Conservation (phyloP, 1,140 invertebrate genomes). For the Drosophila prosaltans region DNA sequence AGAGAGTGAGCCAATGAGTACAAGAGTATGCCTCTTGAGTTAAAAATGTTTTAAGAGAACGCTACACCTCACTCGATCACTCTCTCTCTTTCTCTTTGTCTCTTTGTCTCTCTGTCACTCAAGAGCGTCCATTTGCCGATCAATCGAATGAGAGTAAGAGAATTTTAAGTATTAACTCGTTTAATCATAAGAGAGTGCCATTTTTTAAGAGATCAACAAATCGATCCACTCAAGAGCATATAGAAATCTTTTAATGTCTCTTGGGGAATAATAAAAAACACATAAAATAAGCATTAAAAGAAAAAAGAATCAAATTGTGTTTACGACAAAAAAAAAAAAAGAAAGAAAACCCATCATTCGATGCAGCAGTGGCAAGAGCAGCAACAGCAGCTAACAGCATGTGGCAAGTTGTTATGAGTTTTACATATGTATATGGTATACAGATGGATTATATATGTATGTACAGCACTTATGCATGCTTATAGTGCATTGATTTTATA, state of each 20-base stretch:
- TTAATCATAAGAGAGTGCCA: no score
- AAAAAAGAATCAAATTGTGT: not conserved
- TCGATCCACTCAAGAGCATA: not conserved
- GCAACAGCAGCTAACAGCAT: conserved; percentile 35
- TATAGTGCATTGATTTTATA: no score
- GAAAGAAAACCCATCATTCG: not conserved
- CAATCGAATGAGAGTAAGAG: not conserved
- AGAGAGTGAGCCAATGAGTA: not conserved
- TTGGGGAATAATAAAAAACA: not conserved
- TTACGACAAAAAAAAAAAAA: not conserved
- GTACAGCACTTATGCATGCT: no score
- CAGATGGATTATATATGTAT: not conserved
- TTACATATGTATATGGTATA: not conserved
- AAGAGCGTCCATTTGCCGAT: not conserved
- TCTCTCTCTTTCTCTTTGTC: not conserved
- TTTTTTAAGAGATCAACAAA: not conserved
- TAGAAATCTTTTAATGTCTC: not conserved
- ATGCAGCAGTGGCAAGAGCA: conserved; percentile 13
- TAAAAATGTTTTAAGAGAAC: not conserved
- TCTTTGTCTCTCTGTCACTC: not conserved
- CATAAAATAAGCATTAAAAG: not conserved
- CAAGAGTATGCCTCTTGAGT: not conserved
- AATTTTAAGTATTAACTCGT: not conserved
- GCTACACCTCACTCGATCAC: not conserved
- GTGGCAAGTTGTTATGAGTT: not conserved